Percentiles rank a stretch among this genome's conserved stretches.
Evolutionary conservation across 2,888 invertebrate genomes (phyloP).

Genomic region (Mythimna impura): DNA sequence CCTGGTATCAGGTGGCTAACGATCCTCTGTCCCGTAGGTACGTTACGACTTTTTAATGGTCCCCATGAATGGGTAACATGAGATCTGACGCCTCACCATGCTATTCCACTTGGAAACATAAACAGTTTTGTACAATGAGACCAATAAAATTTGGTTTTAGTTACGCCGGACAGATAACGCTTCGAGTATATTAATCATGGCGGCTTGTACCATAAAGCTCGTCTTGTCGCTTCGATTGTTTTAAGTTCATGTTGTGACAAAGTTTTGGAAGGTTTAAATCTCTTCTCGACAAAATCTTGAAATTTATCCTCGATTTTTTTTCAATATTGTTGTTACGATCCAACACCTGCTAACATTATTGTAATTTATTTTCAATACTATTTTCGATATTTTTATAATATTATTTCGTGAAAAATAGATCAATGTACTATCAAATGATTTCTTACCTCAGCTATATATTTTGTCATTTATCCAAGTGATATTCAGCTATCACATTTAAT

Average conservation of each 20-base stretch:
- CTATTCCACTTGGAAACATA: constrained; percentile 80
- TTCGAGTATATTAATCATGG: constrained; percentile 67
- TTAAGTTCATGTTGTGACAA: constrained; percentile 43
- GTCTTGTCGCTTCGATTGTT: constrained; percentile 51
- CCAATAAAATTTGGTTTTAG: constrained; percentile 85
- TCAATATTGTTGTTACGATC: not conserved
- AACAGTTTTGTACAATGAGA: constrained; percentile 81
- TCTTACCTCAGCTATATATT: not conserved
- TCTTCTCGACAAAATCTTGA: constrained; percentile 3
- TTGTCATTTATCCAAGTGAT: not conserved
- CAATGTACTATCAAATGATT: not conserved
- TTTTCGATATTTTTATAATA: too few species aligned
- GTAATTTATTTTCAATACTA: too few species aligned
- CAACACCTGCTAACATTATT: too few species aligned
- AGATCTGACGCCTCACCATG: constrained; percentile 79
- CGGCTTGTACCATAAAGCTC: constrained; percentile 59
- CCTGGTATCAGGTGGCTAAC: constrained; percentile 88
- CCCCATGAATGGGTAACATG: constrained; percentile 89
- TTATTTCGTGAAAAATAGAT: not conserved
- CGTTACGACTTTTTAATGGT: constrained; percentile 88
- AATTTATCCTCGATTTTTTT: not conserved
- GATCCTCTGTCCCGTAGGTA: constrained; percentile 89
- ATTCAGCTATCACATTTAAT: not conserved
- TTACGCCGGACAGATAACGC: constrained; percentile 71
- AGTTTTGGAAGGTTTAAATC: constrained; percentile 31